Evolutionary conservation across 2,888 invertebrate species (phyloP).

Genomic region (Lumbricus terrestris): DNA sequence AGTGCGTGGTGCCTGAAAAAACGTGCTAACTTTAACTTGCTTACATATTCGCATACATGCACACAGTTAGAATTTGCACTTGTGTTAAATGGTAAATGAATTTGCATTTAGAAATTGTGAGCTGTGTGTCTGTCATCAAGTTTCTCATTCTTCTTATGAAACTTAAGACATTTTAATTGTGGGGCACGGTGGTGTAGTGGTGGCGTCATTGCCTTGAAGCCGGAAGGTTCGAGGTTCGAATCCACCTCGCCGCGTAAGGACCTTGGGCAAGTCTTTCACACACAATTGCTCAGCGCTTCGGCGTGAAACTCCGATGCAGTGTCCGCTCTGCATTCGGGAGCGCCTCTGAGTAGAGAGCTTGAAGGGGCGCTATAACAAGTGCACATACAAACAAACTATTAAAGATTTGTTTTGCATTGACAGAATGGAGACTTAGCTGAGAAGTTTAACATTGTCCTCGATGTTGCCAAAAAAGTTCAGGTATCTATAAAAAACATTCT

Average conservation of each 20-base stretch:
- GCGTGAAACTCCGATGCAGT: too few species aligned
- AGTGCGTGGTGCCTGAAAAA: background rate
- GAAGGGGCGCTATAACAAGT: too few species aligned
- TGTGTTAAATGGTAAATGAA: background rate
- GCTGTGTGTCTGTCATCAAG: background rate
- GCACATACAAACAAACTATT: background rate
- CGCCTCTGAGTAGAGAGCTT: too few species aligned
- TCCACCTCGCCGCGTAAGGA: too few species aligned
- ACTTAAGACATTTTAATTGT: too few species aligned
- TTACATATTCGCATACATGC: background rate
- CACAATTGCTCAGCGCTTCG: too few species aligned
- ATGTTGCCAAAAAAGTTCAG: conserved; percentile 61
- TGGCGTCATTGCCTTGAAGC: too few species aligned
- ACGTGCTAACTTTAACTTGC: background rate
- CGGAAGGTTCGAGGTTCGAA: too few species aligned
- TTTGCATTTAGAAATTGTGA: background rate
- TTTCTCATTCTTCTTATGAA: background rate
- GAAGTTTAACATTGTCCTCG: conserved; percentile 58
- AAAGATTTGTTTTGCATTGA: background rate
- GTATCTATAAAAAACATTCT: conserved; percentile 36
- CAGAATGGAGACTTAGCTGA: conserved; percentile 37
- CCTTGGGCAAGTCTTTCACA: too few species aligned
- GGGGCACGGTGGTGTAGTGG: too few species aligned
- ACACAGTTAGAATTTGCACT: background rate
- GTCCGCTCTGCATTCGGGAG: too few species aligned